Percentiles rank a stretch among this genome's conserved stretches.
Conservation (phyloP, 1,140 invertebrate genomes). For the Pinna nobilis region DNA sequence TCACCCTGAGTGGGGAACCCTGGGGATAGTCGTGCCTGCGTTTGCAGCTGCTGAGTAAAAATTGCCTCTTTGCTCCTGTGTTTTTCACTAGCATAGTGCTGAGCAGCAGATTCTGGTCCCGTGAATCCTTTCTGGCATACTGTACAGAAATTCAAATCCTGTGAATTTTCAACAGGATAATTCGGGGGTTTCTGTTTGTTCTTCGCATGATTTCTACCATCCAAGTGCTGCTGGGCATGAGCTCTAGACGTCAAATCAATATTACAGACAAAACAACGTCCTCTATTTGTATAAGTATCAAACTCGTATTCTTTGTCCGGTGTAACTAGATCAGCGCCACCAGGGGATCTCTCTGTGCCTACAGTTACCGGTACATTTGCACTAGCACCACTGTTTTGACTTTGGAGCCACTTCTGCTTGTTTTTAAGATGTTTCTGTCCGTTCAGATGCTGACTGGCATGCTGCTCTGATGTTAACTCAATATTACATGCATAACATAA, state of each 20-base stretch:
- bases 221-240: conserved; percentile 49
- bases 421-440: conserved; percentile 30
- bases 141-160: conserved; percentile 49
- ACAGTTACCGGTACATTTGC: background rate
- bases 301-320: conserved; percentile 21
- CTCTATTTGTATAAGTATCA: conserved; percentile 36
- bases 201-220: conserved; percentile 51
- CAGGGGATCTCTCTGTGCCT: background rate
- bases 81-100: conserved; percentile 58
- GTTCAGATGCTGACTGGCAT: conserved; percentile 43
- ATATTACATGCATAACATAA: conserved; percentile 52
- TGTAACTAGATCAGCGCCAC: background rate
- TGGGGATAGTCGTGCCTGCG: background rate
- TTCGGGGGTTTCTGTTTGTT: conserved; percentile 17
- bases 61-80: conserved; percentile 47
- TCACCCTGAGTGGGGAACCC: too few species aligned
- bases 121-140: conserved; percentile 55
- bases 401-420: background rate
- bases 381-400: background rate
- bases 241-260: conserved; percentile 50
- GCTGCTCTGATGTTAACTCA: conserved; percentile 47
- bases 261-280: conserved; percentile 52
- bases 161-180: background rate
- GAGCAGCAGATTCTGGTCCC: conserved; percentile 58
- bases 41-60: background rate